Conservation (phyloP, 1,140 invertebrate species). For the Meloidogyne floridensis region DNA sequence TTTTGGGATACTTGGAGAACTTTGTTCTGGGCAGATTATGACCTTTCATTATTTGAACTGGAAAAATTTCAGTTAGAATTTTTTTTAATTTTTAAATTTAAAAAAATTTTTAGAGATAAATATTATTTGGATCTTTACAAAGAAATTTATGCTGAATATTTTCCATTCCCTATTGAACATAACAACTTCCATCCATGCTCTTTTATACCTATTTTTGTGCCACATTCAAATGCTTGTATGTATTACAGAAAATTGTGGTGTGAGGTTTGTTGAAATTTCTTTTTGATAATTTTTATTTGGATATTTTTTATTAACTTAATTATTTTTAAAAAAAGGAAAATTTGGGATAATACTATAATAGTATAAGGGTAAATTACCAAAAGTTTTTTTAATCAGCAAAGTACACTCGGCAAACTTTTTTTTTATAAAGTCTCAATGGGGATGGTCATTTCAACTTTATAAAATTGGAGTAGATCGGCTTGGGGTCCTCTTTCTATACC, state of each 20-base stretch:
- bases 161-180: slow-evolving; percentile 53
- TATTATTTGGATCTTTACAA: slow-evolving; percentile 65
- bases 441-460: too few species aligned
- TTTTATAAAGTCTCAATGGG: too few species aligned
- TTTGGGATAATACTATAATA: too few species aligned
- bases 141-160: slow-evolving; percentile 62
- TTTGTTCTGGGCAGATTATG: slow-evolving; percentile 64
- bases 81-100: slow-evolving; percentile 25
- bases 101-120: slow-evolving; percentile 49
- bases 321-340: too few species aligned
- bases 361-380: too few species aligned
- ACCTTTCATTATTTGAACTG: slow-evolving; percentile 62
- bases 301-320: too few species aligned
- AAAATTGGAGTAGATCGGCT: too few species aligned
- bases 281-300: too few species aligned
- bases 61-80: slow-evolving; percentile 57
- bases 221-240: slow-evolving; percentile 54
- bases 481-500: too few species aligned
- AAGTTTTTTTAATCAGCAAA: too few species aligned
- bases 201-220: slow-evolving; percentile 63
- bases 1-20: slow-evolving; percentile 63
- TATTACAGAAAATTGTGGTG: slow-evolving; percentile 59
- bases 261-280: slow-evolving; percentile 32
- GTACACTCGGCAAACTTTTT: too few species aligned
- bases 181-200: slow-evolving; percentile 64